Evolutionary conservation across 2,888 invertebrate species (phyloP).

Genomic region (Teleiodes luculella): DNA sequence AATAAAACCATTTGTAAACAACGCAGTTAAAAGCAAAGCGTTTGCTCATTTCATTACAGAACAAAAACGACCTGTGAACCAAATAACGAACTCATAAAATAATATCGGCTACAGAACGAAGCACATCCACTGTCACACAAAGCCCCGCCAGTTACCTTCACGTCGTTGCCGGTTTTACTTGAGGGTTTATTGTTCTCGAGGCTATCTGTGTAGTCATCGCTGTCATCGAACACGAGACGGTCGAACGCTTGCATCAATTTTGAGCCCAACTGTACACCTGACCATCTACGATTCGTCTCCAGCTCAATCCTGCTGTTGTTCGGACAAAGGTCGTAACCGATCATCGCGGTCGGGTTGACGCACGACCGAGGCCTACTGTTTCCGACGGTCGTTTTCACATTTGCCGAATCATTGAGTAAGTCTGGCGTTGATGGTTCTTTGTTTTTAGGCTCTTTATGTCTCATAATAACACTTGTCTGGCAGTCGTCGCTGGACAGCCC

Average conservation of each 20-base stretch:
- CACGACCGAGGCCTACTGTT: constrained; percentile 84
- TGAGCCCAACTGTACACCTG: constrained; percentile 83
- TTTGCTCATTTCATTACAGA: constrained; percentile 26
- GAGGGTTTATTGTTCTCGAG: constrained; percentile 80
- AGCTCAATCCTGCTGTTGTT: constrained; percentile 69
- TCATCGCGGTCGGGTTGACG: constrained; percentile 76
- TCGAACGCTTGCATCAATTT: constrained; percentile 86
- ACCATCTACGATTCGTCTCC: constrained; percentile 83
- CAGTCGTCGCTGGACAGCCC: constrained; percentile 75
- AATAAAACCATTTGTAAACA: constrained; percentile 29
- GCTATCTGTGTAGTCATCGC: constrained; percentile 87
- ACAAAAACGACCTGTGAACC: constrained; percentile 37
- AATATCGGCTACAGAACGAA: constrained; percentile 36
- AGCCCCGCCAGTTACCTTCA: constrained; percentile 65
- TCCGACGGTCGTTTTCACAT: constrained; percentile 67
- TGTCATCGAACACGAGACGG: constrained; percentile 81
- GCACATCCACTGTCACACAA: constrained; percentile 40
- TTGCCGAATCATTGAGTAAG: constrained; percentile 76
- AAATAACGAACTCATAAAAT: constrained; percentile 34
- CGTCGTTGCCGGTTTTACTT: constrained; percentile 71
- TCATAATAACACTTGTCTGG: constrained; percentile 73
- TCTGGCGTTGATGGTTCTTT: constrained; percentile 79
- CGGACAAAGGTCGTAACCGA: constrained; percentile 70
- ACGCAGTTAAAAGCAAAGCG: constrained; percentile 34
- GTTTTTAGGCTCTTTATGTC: constrained; percentile 68